Percentiles rank a stretch among this genome's conserved stretches.
Conservation (phyloP, 2,888 invertebrate genomes). For the Prosopocoilus inquinatus region DNA sequence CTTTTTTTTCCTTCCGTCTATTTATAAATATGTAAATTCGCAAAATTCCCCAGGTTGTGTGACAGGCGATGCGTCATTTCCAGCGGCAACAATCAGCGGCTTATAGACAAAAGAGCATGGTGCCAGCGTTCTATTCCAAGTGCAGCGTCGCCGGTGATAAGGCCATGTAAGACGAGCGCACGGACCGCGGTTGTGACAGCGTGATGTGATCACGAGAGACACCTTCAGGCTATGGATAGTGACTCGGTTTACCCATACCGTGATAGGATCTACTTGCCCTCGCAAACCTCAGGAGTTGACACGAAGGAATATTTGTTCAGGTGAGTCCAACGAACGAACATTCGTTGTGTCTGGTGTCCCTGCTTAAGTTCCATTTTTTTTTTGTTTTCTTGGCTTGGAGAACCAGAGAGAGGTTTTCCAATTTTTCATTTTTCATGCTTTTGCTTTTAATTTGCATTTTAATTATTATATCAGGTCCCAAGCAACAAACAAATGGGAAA, state of each 20-base stretch:
- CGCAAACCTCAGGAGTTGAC: constrained; percentile 23
- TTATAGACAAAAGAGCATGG: background rate
- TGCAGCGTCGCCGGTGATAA: background rate
- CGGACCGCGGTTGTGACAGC: background rate
- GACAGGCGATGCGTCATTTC: constrained; percentile 2
- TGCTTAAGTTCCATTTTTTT: too few species aligned
- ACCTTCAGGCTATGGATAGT: background rate
- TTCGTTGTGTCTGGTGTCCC: constrained; percentile 21
- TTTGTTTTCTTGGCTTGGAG: too few species aligned
- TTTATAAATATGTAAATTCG: constrained; percentile 1
- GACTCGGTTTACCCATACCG: constrained; percentile 8
- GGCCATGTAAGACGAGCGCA: background rate
- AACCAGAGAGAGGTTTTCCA: too few species aligned
- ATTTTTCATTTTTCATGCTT: too few species aligned
- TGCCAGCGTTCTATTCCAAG: background rate
- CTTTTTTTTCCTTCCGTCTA: background rate
- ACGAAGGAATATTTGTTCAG: constrained; percentile 25
- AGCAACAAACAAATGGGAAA: too few species aligned
- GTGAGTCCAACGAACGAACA: constrained; percentile 26
- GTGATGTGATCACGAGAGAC: background rate
- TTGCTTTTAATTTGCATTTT: too few species aligned
- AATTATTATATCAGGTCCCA: too few species aligned
- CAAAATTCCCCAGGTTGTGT: constrained; percentile 2
- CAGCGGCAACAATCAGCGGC: background rate
- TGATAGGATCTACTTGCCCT: constrained; percentile 29